Base-by-base conservation (phyloP, 2,113 vertebrate species). In the Euleptes europaea region DNA sequence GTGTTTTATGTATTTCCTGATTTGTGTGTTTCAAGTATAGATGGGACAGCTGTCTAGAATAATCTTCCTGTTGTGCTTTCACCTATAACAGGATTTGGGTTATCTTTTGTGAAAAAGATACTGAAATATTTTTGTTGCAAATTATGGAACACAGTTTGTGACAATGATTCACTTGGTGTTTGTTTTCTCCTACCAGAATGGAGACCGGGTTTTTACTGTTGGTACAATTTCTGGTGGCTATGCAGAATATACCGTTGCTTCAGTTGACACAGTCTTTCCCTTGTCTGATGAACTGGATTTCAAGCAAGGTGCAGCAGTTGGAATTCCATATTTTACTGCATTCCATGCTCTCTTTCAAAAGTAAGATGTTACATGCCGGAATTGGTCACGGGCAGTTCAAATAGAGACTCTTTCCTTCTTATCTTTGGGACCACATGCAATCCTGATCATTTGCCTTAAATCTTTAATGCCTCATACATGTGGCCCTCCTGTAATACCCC, bases 281-380 rank as follows among this genome's bases (percentile, higher is more conserved):
- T 95, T 99, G 82, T 96, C 97, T 0, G 96, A 95, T 5, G 93
- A 95, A 0, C 83, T 99, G 78, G 94, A 97, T 94, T 98, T 96
- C 21, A 90, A 85, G n/a, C 97, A 99, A 93, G 98, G 98, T 44
- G 98, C 98, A 1, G 98, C 98, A 0, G 88, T 99, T 0, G 97
- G 97, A 4, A 90, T 98, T 67, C 98, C 98, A 0, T 99, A 98
- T 90, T 99, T 99, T 93, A 99, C 98, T 6, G 98, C 98, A 2
- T 98, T 96, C 83, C 94, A 97, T n/a, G 98, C 98, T n/a, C 96
- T 99, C 38, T 65, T 97, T 88, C 97, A 98, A 85, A 99, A 97
- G 98, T 99, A 96, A 96, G 95, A 57, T 44, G 5, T 13, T 54
- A 54, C 2, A 14, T 35, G 1, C 5, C 35, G 28, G 0, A 21